phyloP scores from a whole-genome alignment of 2,113 vertebrate species.

The Chamaetylas fuelleborni region DNA sequence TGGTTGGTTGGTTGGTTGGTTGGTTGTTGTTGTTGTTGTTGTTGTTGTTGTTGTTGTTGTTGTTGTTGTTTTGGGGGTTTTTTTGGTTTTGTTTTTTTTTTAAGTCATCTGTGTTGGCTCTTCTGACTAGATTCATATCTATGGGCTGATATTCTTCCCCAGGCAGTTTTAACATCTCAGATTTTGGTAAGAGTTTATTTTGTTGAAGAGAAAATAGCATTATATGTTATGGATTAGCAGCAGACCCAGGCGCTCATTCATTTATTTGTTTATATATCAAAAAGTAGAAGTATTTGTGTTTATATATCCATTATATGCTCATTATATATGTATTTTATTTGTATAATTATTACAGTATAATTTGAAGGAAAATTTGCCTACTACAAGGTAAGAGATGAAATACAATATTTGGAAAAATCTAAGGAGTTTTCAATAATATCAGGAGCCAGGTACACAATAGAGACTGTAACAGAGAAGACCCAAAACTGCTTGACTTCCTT shows the following conservation, averaged over 20 bases:
- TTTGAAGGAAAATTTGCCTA: neutral
- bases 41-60: no score
- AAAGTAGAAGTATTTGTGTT: neutral
- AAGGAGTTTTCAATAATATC: neutral
- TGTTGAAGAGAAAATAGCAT: neutral
- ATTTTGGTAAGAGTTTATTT: neutral
- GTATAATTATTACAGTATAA: neutral
- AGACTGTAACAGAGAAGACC: accelerated
- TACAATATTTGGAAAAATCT: neutral
- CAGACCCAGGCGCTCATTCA: neutral
- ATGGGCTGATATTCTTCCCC: neutral
- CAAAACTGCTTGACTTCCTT: neutral
- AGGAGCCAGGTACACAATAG: neutral
- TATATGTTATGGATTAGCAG: neutral
- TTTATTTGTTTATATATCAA: neutral
- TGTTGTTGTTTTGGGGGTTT: no score
- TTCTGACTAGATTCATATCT: neutral
- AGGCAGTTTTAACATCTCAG: neutral
- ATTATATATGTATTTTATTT: neutral
- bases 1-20: no score
- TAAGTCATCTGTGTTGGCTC: neutral
- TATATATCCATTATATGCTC: neutral
- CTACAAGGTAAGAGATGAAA: neutral
- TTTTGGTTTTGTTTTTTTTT: neutral
- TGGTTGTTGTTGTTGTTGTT: no score